A percentile compares a stretch with the other conserved stretches of the same genome.
Evolutionary conservation across 2,888 invertebrate genomes (phyloP).

Genomic region (Bombylius major): DNA sequence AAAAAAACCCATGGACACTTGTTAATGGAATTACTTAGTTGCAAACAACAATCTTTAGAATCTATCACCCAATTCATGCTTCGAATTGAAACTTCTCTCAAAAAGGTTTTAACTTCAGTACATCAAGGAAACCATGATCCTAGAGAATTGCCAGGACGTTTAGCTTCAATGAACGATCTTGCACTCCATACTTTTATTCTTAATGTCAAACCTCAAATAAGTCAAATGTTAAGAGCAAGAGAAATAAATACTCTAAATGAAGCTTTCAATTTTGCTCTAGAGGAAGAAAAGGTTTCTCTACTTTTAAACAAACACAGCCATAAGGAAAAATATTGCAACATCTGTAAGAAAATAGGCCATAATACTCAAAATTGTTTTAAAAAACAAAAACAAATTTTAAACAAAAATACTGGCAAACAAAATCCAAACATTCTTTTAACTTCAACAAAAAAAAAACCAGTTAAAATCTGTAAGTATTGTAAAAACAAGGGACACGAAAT

Average conservation of each 20-base stretch:
- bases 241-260: slow-evolving; percentile 2
- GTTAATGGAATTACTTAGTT: slow-evolving; percentile 2
- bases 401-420: neutral
- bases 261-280: slow-evolving; percentile 2
- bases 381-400: neutral
- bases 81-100: slow-evolving; percentile 1
- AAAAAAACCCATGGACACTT: slow-evolving; percentile 5
- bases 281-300: slow-evolving; percentile 8
- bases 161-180: slow-evolving; percentile 8
- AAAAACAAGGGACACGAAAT: neutral
- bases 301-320: neutral
- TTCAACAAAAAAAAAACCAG: neutral
- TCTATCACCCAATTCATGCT: slow-evolving; percentile 3
- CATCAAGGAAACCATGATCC: slow-evolving; percentile 1
- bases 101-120: neutral
- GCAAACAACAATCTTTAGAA: slow-evolving; percentile 2
- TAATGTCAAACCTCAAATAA: slow-evolving; percentile 4
- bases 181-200: slow-evolving; percentile 5
- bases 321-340: neutral
- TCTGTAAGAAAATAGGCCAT: neutral
- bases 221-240: slow-evolving; percentile 4
- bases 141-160: slow-evolving; percentile 1
- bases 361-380: no score
- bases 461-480: neutral
- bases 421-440: neutral